Conservation (phyloP, 1,140 invertebrate species). For the Drosophila pallidifrons region DNA sequence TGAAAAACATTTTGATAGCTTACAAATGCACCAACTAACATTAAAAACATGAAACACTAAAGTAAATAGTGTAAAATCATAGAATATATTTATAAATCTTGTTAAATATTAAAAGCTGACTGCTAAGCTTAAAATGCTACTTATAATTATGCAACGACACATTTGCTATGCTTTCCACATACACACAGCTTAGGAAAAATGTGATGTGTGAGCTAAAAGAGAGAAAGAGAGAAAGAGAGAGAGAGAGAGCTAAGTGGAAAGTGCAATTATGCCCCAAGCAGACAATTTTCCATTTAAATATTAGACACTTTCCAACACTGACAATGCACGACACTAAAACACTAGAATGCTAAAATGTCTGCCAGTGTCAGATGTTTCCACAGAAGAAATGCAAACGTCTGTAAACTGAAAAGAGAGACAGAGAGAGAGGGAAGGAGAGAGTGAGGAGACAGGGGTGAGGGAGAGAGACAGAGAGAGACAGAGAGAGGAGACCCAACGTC, state of each 20-base stretch:
- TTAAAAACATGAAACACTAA: neutral
- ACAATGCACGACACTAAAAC: conserved; percentile 42
- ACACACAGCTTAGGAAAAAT: conserved; percentile 1
- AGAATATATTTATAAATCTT: neutral
- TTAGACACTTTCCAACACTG: conserved; percentile 60
- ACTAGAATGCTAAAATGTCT: conserved; percentile 24
- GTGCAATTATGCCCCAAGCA: conserved; percentile 58
- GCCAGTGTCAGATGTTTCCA: conserved; percentile 22
- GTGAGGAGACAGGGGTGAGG: neutral
- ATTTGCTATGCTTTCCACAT: conserved; percentile 30
- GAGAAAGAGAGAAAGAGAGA: too few relatives aligned
- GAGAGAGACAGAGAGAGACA: neutral
- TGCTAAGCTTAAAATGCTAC: conserved; percentile 9
- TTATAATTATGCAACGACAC: conserved; percentile 40
- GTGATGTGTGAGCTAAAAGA: neutral
- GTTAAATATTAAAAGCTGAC: neutral
- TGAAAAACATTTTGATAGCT: too few relatives aligned
- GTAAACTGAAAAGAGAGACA: neutral
- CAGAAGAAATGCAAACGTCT: neutral
- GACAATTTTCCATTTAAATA: conserved; percentile 75
- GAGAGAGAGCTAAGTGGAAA: conserved; percentile 28
- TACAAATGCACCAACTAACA: neutral
- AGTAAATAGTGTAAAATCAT: neutral
- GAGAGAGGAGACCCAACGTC: neutral
- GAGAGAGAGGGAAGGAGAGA: too few relatives aligned